Percentiles rank a stretch among this genome's conserved stretches.
Conservation (phyloP, 2,888 invertebrate genomes). For the Oxycera nigricornis region DNA sequence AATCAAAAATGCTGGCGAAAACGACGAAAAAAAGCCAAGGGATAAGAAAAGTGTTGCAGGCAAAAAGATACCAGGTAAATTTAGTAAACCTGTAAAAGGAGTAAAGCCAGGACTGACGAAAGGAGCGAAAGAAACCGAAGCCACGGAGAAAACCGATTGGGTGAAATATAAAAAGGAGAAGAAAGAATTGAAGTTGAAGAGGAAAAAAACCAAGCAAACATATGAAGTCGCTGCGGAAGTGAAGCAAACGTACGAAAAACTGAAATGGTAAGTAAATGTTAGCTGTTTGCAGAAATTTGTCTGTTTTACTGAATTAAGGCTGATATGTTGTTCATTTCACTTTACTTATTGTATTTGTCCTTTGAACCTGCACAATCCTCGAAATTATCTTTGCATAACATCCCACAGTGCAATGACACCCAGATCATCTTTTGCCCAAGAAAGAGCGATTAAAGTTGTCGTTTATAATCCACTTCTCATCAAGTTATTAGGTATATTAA, state of each 20-base stretch:
- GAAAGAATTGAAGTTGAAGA: conserved; percentile 71
- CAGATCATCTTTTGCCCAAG: too few species aligned
- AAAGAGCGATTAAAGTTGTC: too few species aligned
- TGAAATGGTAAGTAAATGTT: conserved; percentile 57
- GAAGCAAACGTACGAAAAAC: conserved; percentile 68
- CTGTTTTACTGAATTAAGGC: too few species aligned
- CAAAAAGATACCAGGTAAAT: conserved; percentile 2
- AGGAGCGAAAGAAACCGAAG: not conserved
- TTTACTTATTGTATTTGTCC: too few species aligned
- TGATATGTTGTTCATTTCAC: too few species aligned
- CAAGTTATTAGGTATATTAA: too few species aligned
- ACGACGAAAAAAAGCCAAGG: not conserved
- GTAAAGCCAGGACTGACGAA: not conserved
- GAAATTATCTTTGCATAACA: too few species aligned
- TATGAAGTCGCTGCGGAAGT: conserved; percentile 66
- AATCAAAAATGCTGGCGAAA: not conserved
- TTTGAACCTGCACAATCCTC: too few species aligned
- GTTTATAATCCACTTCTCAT: too few species aligned
- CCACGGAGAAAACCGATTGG: conserved; percentile 72
- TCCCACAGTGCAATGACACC: too few species aligned
- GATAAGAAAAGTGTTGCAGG: not conserved
- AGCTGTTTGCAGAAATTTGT: too few species aligned
- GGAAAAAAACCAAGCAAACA: conserved; percentile 66
- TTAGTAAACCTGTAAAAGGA: conserved; percentile 15
- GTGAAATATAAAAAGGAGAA: conserved; percentile 76